Percentiles rank a stretch among this genome's conserved stretches.
Conservation (phyloP, 2,113 vertebrate genomes). For the Amphiprion ocellaris region DNA sequence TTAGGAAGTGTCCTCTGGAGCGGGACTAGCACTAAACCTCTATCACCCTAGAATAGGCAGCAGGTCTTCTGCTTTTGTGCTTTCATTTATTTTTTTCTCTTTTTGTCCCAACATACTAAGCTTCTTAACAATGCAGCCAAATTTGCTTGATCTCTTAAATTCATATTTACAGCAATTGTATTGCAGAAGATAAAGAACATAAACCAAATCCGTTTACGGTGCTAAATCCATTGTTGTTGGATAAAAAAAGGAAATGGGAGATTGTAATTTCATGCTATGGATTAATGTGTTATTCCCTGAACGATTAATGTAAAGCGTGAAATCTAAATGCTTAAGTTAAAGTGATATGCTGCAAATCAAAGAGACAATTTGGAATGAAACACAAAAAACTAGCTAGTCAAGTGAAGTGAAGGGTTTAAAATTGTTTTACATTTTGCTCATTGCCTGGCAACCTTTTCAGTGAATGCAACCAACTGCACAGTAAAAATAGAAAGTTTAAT, state of each 20-base stretch:
- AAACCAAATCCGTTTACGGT: slow-evolving; percentile 79
- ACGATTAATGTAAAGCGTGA: slow-evolving; percentile 81
- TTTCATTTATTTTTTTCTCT: background rate
- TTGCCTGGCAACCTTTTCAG: slow-evolving; percentile 17
- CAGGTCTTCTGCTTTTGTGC: slow-evolving; percentile 54
- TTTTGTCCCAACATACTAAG: slow-evolving; percentile 68
- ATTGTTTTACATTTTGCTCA: slow-evolving; percentile 4
- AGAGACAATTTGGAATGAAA: slow-evolving; percentile 58
- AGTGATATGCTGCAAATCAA: slow-evolving; percentile 58
- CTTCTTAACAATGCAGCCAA: slow-evolving; percentile 79
- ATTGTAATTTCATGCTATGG: slow-evolving; percentile 81
- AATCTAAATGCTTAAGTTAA: slow-evolving; percentile 76
- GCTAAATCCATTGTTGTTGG: slow-evolving; percentile 79
- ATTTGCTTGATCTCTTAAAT: slow-evolving; percentile 82
- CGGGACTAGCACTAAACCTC: slow-evolving; percentile 40
- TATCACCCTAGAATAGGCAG: slow-evolving; percentile 48
- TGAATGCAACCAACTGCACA: slow-evolving; percentile 28
- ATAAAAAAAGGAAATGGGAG: slow-evolving; percentile 68
- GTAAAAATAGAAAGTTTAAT: slow-evolving; percentile 77
- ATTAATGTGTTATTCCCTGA: slow-evolving; percentile 80
- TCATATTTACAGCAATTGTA: slow-evolving; percentile 83
- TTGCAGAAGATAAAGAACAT: slow-evolving; percentile 77
- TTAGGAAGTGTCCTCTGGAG: slow-evolving; percentile 47
- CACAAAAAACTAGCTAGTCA: slow-evolving; percentile 44
- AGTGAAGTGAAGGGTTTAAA: slow-evolving; percentile 45